Percentiles rank a stretch among this genome's conserved stretches.
Evolutionary conservation across 2,888 invertebrate genomes (phyloP).

Genomic region (Ophion obscuratus): DNA sequence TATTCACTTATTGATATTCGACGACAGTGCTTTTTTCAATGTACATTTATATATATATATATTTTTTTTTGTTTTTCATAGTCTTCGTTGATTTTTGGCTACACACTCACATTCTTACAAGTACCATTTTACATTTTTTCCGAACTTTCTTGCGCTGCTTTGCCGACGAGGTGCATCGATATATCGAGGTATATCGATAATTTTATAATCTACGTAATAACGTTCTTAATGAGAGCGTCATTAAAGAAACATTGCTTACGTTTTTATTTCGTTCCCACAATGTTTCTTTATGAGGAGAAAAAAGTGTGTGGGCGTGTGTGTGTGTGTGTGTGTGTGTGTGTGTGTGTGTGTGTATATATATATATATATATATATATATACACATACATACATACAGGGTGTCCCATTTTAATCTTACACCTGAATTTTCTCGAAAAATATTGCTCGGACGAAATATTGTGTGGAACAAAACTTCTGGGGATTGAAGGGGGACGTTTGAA

Average conservation of each 20-base stretch:
- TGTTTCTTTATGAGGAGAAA: constrained; percentile 12
- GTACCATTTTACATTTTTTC: constrained; percentile 58
- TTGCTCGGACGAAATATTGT: too few species aligned
- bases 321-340: too few species aligned
- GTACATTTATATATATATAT: constrained; percentile 43
- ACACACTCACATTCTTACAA: constrained; percentile 67
- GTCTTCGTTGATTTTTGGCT: constrained; percentile 60
- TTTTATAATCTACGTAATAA: constrained; percentile 21
- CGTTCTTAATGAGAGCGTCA: constrained; percentile 16
- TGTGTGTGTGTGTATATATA: background rate
- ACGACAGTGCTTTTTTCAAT: constrained; percentile 20
- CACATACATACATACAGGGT: too few species aligned
- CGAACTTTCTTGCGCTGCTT: constrained; percentile 11
- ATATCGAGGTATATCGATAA: constrained; percentile 21
- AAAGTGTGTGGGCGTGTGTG: background rate
- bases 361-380: too few species aligned
- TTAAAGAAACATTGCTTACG: constrained; percentile 5
- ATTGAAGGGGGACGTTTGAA: too few species aligned
- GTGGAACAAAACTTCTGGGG: too few species aligned
- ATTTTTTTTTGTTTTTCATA: constrained; percentile 36
- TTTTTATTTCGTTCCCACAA: constrained; percentile 38
- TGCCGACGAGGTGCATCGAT: constrained; percentile 25
- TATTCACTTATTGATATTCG: too few species aligned
- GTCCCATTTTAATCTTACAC: too few species aligned
- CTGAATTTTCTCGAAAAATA: too few species aligned